A percentile compares a stretch with the other conserved stretches of the same genome.
Conservation (phyloP, 2,113 vertebrate species). For the Theropithecus gelada region DNA sequence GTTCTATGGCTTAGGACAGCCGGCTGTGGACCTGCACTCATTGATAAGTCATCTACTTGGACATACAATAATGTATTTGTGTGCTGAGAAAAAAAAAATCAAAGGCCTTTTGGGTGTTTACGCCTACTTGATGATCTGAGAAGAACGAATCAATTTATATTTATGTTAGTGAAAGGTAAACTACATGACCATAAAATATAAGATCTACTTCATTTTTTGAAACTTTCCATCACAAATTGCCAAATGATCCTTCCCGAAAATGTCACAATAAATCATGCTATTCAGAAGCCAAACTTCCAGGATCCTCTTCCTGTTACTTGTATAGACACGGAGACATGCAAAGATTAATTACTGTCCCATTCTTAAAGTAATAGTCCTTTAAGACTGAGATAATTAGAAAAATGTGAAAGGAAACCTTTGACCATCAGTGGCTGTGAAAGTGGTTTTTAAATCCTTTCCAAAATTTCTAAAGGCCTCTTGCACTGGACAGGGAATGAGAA, state of each 20-base stretch:
- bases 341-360: background rate
- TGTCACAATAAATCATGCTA: background rate
- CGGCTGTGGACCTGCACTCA: background rate
- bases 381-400: background rate
- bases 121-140: background rate
- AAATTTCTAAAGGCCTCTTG: background rate
- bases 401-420: background rate
- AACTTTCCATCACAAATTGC: background rate
- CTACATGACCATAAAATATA: background rate
- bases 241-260: background rate
- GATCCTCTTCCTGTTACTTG: background rate
- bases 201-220: background rate
- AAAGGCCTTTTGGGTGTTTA: background rate
- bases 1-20: background rate
- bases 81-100: background rate
- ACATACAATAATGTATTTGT: background rate
- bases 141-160: background rate
- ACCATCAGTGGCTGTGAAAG: background rate
- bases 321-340: background rate
- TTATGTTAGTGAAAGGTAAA: background rate
- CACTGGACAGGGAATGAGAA: background rate
- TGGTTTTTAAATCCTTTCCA: background rate
- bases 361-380: background rate
- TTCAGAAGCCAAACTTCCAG: background rate
- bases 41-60: background rate